phyloP scores from a whole-genome alignment of 1,140 invertebrate species.

The Drosophila sulfurigaster region DNA sequence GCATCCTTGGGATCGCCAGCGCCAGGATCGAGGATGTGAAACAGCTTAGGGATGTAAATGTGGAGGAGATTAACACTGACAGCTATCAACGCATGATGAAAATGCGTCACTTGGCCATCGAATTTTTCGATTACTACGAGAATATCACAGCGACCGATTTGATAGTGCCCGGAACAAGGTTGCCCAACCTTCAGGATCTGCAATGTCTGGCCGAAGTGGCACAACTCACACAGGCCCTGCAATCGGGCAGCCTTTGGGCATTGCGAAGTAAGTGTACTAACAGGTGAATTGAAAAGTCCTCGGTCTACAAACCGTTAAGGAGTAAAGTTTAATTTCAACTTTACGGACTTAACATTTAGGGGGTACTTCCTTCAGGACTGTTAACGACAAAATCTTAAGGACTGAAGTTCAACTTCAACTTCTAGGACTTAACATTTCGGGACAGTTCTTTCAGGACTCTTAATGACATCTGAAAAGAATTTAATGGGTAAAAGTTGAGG shows the following conservation, averaged over 20 bases:
- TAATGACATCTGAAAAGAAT: too few relatives aligned
- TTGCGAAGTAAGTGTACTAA: conserved; percentile 44
- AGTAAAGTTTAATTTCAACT: too few relatives aligned
- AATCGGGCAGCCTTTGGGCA: conserved; percentile 41
- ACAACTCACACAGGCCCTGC: conserved; percentile 21
- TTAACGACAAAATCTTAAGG: too few relatives aligned
- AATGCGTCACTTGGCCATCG: conserved; percentile 41
- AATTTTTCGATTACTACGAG: conserved; percentile 37
- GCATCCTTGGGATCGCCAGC: not conserved
- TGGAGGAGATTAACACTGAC: not conserved
- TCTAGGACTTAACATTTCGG: too few relatives aligned
- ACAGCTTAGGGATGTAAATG: too few relatives aligned
- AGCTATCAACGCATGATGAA: conserved; percentile 33
- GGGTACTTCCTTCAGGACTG: too few relatives aligned
- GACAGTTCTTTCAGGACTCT: too few relatives aligned
- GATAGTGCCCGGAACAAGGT: not conserved
- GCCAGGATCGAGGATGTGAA: not conserved
- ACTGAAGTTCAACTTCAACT: too few relatives aligned
- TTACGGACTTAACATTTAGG: too few relatives aligned
- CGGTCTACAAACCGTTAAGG: too few relatives aligned
- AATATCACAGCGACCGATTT: conserved; percentile 40
- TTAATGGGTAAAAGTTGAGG: too few relatives aligned
- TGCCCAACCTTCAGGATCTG: conserved; percentile 34
- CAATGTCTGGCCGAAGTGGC: conserved; percentile 46
- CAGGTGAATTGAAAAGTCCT: too few relatives aligned